phyloP scores from a whole-genome alignment of 1,140 invertebrate species.

The Tenebrio molitor region DNA sequence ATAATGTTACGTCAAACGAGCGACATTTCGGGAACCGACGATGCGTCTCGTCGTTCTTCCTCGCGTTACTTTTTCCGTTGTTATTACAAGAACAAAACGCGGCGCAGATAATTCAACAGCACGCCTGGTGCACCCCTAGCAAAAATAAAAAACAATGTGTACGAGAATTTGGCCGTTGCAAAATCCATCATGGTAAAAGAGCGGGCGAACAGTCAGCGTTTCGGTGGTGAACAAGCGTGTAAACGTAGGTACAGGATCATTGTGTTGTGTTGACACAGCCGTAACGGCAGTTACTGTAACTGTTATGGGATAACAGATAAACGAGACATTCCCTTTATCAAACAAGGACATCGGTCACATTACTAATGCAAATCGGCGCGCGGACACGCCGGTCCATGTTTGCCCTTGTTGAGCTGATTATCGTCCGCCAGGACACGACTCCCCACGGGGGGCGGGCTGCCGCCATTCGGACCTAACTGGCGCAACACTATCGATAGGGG shows the following conservation, averaged over 20 bases:
- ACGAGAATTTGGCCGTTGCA: background rate
- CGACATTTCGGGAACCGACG: no score
- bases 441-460: background rate
- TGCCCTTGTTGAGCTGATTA: slow-evolving; percentile 59
- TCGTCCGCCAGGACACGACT: slow-evolving; percentile 32
- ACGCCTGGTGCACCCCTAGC: no score
- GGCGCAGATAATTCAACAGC: no score
- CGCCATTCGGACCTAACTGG: slow-evolving; percentile 4
- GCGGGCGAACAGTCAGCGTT: slow-evolving; percentile 12
- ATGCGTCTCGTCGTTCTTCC: no score
- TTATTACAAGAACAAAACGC: no score
- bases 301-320: slow-evolving; percentile 50
- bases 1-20: no score
- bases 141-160: no score
- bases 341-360: slow-evolving; percentile 58
- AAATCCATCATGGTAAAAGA: background rate
- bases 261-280: slow-evolving; percentile 49
- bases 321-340: slow-evolving; percentile 57
- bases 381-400: slow-evolving; percentile 55
- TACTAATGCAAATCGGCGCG: slow-evolving; percentile 59
- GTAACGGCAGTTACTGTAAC: slow-evolving; percentile 43
- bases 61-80: no score
- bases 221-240: slow-evolving; percentile 18
- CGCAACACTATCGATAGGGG: slow-evolving; percentile 14
- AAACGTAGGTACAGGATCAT: slow-evolving; percentile 33